Conservation (phyloP, 2,797 vertebrate genomes). For the Dallia pectoralis region DNA sequence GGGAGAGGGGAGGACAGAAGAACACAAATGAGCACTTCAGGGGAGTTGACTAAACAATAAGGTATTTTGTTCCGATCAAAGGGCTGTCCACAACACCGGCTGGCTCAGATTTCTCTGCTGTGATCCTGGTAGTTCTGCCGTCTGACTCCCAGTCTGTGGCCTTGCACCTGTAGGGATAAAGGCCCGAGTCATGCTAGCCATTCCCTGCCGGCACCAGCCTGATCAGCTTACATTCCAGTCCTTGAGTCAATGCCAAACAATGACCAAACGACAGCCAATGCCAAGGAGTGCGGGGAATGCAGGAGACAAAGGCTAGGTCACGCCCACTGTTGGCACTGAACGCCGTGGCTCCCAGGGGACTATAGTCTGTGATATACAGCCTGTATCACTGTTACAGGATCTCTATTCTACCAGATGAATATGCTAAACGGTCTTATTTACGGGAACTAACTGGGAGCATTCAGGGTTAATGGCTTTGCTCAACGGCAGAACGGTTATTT, state of each 20-base stretch:
- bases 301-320: constrained; percentile 34
- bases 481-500: no score
- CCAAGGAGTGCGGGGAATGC: not conserved
- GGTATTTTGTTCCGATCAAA: no score
- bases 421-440: no score
- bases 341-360: not conserved
- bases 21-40: not conserved
- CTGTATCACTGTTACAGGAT: not conserved
- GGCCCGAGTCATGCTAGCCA: not conserved
- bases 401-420: no score
- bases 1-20: not conserved
- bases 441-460: no score
- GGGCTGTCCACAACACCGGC: no score
- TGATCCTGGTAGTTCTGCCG: constrained; percentile 3
- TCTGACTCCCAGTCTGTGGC: constrained; percentile 31
- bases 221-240: no score
- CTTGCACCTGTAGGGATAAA: constrained; percentile 64
- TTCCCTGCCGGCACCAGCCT: not conserved
- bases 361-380: not conserved
- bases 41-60: no score
- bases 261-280: no score
- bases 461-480: no score
- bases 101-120: not conserved
- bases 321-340: constrained; percentile 42
- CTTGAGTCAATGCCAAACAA: no score